phyloP scores from a whole-genome alignment of 1,140 invertebrate species.

The Drosophila bifasciata region DNA sequence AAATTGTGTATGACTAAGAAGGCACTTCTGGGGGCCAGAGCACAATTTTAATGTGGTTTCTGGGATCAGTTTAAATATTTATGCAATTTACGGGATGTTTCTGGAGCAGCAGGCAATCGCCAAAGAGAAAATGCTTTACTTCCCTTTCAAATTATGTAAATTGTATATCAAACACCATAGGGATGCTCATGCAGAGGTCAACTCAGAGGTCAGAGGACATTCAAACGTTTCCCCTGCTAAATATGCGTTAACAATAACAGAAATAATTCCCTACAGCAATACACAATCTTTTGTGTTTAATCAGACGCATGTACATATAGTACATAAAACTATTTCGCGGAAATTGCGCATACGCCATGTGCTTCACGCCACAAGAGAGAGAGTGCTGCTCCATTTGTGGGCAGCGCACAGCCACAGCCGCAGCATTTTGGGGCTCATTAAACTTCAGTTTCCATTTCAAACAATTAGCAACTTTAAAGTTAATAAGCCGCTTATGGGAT shows the following conservation, averaged over 20 bases:
- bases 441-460: slow-evolving; percentile 38
- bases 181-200: too few species aligned
- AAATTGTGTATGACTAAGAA: slow-evolving; percentile 42
- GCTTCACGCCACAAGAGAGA: not conserved
- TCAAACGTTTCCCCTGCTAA: not conserved
- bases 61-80: slow-evolving; percentile 36
- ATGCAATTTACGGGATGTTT: slow-evolving; percentile 32
- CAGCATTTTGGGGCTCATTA: slow-evolving; percentile 25
- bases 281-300: not conserved
- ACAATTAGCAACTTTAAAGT: slow-evolving; percentile 64
- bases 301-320: too few species aligned
- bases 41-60: slow-evolving; percentile 12
- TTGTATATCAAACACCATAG: too few species aligned
- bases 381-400: slow-evolving; percentile 14
- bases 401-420: slow-evolving; percentile 1
- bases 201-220: too few species aligned
- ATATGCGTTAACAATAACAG: not conserved
- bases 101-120: too few species aligned
- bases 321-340: too few species aligned
- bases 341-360: slow-evolving; percentile 36
- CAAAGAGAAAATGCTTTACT: too few species aligned
- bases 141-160: not conserved
- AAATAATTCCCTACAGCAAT: not conserved
- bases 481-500: slow-evolving; percentile 55
- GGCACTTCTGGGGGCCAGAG: not conserved